Evolutionary conservation across 2,888 invertebrate genomes (phyloP), one percentile per base, ranked within the genome.

Genomic region (Eucera pruinosa): DNA sequence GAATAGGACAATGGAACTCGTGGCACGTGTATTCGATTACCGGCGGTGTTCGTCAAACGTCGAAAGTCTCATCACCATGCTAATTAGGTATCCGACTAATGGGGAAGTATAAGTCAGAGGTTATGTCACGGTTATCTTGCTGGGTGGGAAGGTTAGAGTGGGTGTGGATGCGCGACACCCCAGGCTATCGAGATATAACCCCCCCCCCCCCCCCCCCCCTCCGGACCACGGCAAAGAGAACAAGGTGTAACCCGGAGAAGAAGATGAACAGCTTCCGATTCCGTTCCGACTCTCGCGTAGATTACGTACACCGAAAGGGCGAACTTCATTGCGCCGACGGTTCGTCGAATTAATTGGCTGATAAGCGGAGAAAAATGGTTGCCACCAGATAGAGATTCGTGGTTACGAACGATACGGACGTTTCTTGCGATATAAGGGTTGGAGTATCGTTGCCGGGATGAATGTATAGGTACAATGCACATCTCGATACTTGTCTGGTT

Each of bases 61-160:
- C 89, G 85, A 88, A 88, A 88, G 85, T 78, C 88, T 86, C 88
- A 87, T 89, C 89, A 84, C 86, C 86, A 87, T 88, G 85, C 86
- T 89, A 89, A 89, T 89, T 89, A 89, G 87, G 81, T 78, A 80
- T 79, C 78, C 76, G 72, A 78, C 86, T 88, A 89, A 89, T 89
- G 88, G 87, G n/a, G 83, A 85, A 87, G 85, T 88, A 88, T 87
- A 86, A 89, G 87, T 89, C 88, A 88, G 86, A 87, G 88, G 87
- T 88, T 88, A 85, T 84, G 88, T 89, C 89, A 85, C 81, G 83
- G 82, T 88, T 89, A 88, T 88, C 87, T 84, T 65, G 73, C 67
- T 66, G 61, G 61, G 69, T 72, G 80, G 33, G 54, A 20, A 60
- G 5, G 41, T 48, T 41, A 36, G 68, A 55, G 45, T 36, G 27